These are phyloP conservation scores for Scaptodrosophila latifasciaeformis DNA, from an alignment of 2,888 invertebrate genomes.

Conservation along the genomic window DNA sequence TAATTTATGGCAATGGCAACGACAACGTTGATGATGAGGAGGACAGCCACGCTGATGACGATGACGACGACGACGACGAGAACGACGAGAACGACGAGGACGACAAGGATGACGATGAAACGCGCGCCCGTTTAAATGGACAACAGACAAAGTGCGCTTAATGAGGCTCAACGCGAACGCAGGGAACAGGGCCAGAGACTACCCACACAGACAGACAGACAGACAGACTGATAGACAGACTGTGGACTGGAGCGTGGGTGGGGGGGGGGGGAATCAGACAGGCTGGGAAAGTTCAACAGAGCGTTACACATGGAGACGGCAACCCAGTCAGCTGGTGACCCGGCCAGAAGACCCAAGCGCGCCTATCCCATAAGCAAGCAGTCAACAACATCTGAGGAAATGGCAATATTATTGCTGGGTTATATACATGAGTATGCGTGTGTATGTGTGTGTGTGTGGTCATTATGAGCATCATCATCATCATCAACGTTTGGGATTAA, in stretches of 20 bases:
- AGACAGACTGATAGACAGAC: constrained; percentile 8
- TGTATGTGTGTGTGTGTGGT: neutral
- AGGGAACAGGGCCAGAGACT: neutral
- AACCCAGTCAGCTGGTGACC: neutral
- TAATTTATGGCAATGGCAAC: constrained; percentile 35
- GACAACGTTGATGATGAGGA: neutral
- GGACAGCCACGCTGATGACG: neutral
- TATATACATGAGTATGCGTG: no score
- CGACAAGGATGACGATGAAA: neutral
- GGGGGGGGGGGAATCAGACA: neutral
- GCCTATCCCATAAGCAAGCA: no score
- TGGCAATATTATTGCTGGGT: neutral
- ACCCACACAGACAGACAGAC: neutral
- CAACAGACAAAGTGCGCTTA: constrained; percentile 49
- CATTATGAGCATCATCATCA: constrained; percentile 8
- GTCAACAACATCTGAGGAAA: neutral
- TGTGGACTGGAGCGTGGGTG: constrained; percentile 1
- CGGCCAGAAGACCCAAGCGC: no score
- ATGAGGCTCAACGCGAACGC: constrained; percentile 44
- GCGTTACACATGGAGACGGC: neutral
- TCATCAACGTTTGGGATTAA: constrained; percentile 33
- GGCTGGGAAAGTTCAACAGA: neutral
- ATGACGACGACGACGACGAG: neutral
- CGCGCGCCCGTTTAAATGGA: constrained; percentile 37
- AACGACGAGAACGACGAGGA: neutral